Evolutionary conservation across 2,888 invertebrate genomes (phyloP).

Genomic region (Altica lythri): DNA sequence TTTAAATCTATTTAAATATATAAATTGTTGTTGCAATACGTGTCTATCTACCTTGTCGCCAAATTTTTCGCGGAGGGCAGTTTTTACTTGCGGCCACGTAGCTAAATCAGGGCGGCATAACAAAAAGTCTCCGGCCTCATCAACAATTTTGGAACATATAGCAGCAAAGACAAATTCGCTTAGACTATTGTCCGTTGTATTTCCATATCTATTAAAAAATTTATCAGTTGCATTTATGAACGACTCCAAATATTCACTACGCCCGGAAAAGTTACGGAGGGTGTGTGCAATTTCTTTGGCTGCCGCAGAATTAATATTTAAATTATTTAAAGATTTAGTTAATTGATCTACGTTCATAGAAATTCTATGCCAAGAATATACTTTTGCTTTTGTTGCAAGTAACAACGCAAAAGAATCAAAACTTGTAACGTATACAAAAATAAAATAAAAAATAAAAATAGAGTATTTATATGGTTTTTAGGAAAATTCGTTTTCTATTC

Average conservation of each 20-base stretch:
- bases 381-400: too few species aligned
- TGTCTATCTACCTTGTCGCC: slow-evolving; percentile 6
- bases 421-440: too few species aligned
- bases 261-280: too few species aligned
- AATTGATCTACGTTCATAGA: too few species aligned
- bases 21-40: slow-evolving; percentile 17
- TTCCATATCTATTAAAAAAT: slow-evolving; percentile 11
- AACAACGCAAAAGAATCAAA: too few species aligned
- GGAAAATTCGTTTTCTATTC: neutral
- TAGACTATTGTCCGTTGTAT: slow-evolving; percentile 6
- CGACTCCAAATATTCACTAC: too few species aligned
- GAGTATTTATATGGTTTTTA: too few species aligned
- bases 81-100: slow-evolving; percentile 21
- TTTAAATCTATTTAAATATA: slow-evolving; percentile 11
- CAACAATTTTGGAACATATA: too few species aligned
- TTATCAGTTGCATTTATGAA: too few species aligned
- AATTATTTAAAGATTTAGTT: neutral
- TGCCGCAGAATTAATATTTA: neutral
- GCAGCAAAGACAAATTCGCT: slow-evolving; percentile 21
- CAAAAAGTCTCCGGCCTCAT: too few species aligned
- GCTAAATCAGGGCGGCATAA: slow-evolving; percentile 21
- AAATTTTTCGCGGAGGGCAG: neutral
- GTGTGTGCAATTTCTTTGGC: neutral
- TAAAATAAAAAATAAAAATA: too few species aligned
- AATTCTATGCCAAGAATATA: neutral